Evolutionary conservation across 1,140 invertebrate species (phyloP).

Genomic region (Heliothis virescens): DNA sequence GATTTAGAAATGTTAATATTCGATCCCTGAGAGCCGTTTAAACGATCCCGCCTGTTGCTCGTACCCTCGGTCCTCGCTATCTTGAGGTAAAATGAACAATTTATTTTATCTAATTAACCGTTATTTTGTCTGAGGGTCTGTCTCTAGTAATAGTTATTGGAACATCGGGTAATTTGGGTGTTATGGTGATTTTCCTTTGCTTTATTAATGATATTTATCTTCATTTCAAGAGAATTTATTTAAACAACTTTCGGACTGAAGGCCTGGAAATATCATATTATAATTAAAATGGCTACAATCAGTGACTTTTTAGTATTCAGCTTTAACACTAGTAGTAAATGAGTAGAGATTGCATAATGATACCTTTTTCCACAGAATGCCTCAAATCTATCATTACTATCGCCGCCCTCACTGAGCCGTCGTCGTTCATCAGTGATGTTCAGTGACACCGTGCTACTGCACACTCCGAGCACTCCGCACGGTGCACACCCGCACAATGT

Average conservation of each 20-base stretch:
- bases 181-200: not conserved
- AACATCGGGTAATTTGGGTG: not conserved
- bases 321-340: too few species aligned
- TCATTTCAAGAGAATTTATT: too few species aligned
- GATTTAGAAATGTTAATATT: slow-evolving; percentile 27
- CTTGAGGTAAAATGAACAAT: slow-evolving; percentile 69
- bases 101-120: slow-evolving; percentile 26
- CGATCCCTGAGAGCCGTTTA: slow-evolving; percentile 66
- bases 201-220: too few species aligned
- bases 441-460: slow-evolving; percentile 93
- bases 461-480: slow-evolving; percentile 86
- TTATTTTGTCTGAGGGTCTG: not conserved
- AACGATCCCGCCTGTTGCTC: slow-evolving; percentile 84
- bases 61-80: slow-evolving; percentile 86
- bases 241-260: too few species aligned
- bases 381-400: slow-evolving; percentile 86
- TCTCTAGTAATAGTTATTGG: slow-evolving; percentile 4
- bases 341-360: not conserved
- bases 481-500: slow-evolving; percentile 87
- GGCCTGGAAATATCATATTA: too few species aligned
- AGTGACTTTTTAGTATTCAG: too few species aligned
- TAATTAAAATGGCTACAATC: too few species aligned
- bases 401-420: slow-evolving; percentile 89
- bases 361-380: slow-evolving; percentile 73
- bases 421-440: slow-evolving; percentile 95